Evolutionary conservation across 1,140 invertebrate species (phyloP).

Genomic region (Neoseiulus cucumeris): DNA sequence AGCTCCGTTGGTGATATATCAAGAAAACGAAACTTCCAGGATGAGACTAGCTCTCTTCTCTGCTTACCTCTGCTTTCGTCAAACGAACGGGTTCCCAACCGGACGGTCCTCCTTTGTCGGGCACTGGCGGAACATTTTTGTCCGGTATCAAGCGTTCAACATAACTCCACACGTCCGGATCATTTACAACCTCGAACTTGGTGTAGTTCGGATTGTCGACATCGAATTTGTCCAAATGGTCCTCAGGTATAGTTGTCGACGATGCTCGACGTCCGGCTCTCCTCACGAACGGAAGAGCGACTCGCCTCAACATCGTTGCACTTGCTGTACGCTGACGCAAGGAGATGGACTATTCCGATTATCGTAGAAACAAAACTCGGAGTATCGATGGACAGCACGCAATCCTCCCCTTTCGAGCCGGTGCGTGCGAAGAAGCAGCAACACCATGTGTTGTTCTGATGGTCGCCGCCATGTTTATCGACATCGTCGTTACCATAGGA

Average conservation of each 20-base stretch:
- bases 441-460: too few species aligned
- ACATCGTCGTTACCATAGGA: background rate
- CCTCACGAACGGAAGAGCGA: too few species aligned
- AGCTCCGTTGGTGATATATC: too few species aligned
- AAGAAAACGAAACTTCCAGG: too few species aligned
- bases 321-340: too few species aligned
- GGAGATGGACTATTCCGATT: too few species aligned
- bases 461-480: background rate
- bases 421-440: too few species aligned
- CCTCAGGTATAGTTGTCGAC: background rate
- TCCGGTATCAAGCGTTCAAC: background rate
- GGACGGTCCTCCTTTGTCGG: background rate
- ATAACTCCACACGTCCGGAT: background rate
- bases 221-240: background rate
- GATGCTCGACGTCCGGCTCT: background rate
- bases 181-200: background rate
- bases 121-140: background rate
- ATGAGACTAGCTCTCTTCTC: too few species aligned
- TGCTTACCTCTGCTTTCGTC: background rate
- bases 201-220: background rate
- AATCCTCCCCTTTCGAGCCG: too few species aligned
- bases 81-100: background rate
- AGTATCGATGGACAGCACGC: too few species aligned
- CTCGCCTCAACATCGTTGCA: too few species aligned
- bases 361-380: too few species aligned